Evolutionary conservation across 2,797 vertebrate genomes (phyloP).

Genomic region (Acanthornis magna): DNA sequence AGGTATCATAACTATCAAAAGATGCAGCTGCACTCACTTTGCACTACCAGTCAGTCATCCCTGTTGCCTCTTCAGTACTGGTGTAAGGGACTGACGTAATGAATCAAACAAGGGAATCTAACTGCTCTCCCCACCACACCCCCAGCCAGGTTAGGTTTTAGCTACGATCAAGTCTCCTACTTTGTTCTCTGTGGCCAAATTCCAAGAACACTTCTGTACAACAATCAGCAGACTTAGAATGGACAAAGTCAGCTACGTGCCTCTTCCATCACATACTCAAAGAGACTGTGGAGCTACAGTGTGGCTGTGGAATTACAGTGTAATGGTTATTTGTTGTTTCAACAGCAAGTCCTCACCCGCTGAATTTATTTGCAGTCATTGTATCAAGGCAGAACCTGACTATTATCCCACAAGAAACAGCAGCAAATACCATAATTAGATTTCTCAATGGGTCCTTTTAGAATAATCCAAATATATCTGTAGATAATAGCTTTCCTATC

Average conservation of each 20-base stretch:
- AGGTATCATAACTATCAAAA: neutral
- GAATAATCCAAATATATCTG: neutral
- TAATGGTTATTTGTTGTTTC: neutral
- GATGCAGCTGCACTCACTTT: neutral
- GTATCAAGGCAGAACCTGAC: neutral
- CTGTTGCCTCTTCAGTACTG: neutral
- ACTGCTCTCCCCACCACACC: neutral
- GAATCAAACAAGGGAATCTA: neutral
- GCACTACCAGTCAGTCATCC: neutral
- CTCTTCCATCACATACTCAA: neutral
- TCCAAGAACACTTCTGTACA: neutral
- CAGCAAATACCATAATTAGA: neutral
- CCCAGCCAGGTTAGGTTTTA: neutral
- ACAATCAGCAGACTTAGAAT: neutral
- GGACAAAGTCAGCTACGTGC: neutral
- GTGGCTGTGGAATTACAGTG: neutral
- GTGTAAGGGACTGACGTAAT: neutral
- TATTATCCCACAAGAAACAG: neutral
- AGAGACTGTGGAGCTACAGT: neutral
- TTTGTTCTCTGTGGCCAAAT: neutral
- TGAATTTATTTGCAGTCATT: neutral
- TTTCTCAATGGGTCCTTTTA: neutral
- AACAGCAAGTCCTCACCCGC: neutral
- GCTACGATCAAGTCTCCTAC: neutral
- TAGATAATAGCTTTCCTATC: neutral